These are phyloP conservation scores for Trachelus tabidus DNA, from an alignment of 2,888 invertebrate genomes.

Conservation along the genomic window DNA sequence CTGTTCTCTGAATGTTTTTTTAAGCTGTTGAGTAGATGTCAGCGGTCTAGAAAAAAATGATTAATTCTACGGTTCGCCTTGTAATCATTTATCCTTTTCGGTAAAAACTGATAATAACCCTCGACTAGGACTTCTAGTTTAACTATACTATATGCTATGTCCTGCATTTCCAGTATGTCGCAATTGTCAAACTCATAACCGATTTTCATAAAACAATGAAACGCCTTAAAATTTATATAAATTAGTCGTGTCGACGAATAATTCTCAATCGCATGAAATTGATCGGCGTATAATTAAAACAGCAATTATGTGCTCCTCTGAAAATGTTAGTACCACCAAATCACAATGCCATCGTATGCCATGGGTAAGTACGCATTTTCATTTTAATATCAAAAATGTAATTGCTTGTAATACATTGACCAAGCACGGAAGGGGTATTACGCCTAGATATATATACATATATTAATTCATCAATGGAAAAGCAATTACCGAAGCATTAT, in stretches of 20 bases:
- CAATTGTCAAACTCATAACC: not conserved
- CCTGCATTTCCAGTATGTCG: not conserved
- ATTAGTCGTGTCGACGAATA: not conserved
- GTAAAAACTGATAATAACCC: not conserved
- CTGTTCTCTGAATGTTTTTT: not conserved
- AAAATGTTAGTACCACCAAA: not conserved
- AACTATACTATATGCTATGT: not conserved
- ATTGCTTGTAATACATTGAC: not conserved
- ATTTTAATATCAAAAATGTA: not conserved
- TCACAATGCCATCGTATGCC: constrained; percentile 24
- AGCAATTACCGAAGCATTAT: not conserved
- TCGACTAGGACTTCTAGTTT: not conserved
- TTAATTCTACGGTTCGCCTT: not conserved
- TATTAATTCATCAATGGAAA: not conserved
- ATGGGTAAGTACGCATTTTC: constrained; percentile 25
- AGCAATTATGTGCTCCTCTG: not conserved
- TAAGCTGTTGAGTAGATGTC: not conserved
- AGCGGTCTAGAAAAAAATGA: not conserved
- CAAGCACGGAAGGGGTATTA: not conserved
- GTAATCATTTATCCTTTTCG: not conserved
- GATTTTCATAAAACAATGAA: not conserved
- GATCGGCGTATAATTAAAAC: not conserved
- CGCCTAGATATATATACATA: not conserved
- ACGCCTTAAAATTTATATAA: not conserved
- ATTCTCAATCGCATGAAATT: not conserved